phyloP scores from a whole-genome alignment of 2,888 invertebrate species.

The Hirudinaria manillensis region DNA sequence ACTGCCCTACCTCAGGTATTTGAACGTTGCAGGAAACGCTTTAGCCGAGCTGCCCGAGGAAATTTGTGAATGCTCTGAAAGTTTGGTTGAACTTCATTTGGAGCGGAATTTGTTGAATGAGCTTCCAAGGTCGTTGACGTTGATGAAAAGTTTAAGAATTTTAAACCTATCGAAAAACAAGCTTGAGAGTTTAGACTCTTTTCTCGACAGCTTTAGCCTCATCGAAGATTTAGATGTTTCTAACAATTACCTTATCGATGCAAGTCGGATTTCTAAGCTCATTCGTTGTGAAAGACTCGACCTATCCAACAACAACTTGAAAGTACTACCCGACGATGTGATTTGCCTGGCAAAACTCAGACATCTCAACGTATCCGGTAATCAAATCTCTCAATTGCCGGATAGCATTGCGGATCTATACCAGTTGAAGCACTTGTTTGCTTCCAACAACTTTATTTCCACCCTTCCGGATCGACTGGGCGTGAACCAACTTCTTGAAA shows the following conservation, averaged over 20 bases:
- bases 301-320: slow-evolving; percentile 46
- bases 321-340: slow-evolving; percentile 47
- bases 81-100: slow-evolving; percentile 35
- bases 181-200: slow-evolving; percentile 30
- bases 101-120: slow-evolving; percentile 34
- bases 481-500: slow-evolving; percentile 44
- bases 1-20: slow-evolving; percentile 46
- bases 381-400: slow-evolving; percentile 47
- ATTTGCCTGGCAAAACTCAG: slow-evolving; percentile 46
- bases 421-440: slow-evolving; percentile 45
- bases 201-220: background rate
- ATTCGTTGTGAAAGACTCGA: slow-evolving; percentile 42
- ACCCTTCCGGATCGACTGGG: slow-evolving; percentile 34
- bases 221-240: slow-evolving; percentile 31
- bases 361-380: slow-evolving; percentile 46
- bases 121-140: slow-evolving; percentile 38
- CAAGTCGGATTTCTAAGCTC: slow-evolving; percentile 40
- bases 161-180: slow-evolving; percentile 36
- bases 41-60: slow-evolving; percentile 73
- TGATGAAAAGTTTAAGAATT: slow-evolving; percentile 44
- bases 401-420: slow-evolving; percentile 45
- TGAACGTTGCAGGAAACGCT: slow-evolving; percentile 73
- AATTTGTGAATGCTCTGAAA: slow-evolving; percentile 47
- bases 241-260: slow-evolving; percentile 40
- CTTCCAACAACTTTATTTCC: slow-evolving; percentile 46